These are phyloP conservation scores for Ptychochromis oligacanthus DNA, from an alignment of 2,113 vertebrate genomes.

Conservation along the genomic window DNA sequence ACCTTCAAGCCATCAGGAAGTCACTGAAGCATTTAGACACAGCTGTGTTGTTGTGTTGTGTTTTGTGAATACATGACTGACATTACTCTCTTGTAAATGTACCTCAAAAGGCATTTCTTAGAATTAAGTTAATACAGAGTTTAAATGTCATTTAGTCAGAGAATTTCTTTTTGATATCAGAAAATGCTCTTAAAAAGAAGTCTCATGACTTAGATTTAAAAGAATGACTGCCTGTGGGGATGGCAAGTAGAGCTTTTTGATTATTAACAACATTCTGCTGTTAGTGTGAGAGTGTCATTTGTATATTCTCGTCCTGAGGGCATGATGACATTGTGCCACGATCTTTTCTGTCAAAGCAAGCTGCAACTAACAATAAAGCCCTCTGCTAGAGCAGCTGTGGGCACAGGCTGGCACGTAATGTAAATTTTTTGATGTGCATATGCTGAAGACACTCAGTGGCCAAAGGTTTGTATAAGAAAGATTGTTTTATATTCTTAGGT, in stretches of 20 bases:
- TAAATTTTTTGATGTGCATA: neutral
- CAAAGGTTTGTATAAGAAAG: neutral
- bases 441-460: neutral
- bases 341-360: constrained; percentile 41
- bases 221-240: constrained; percentile 44
- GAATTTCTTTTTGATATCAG: constrained; percentile 27
- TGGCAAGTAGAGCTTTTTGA: constrained; percentile 38
- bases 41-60: neutral
- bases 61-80: constrained; percentile 1
- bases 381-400: neutral
- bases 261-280: constrained; percentile 46
- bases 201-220: constrained; percentile 27
- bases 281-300: constrained; percentile 37
- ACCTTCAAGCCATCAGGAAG: neutral
- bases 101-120: constrained; percentile 29
- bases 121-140: constrained; percentile 27
- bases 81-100: constrained; percentile 17
- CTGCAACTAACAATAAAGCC: constrained; percentile 3
- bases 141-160: constrained; percentile 35
- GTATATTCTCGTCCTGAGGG: constrained; percentile 19
- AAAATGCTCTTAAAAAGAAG: constrained; percentile 37
- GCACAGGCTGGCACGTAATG: neutral
- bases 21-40: constrained; percentile 8
- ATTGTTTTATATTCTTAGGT: neutral
- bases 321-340: constrained; percentile 17